Conservation (phyloP, 2,797 vertebrate genomes). For the Mormyrus hasselquistii region DNA sequence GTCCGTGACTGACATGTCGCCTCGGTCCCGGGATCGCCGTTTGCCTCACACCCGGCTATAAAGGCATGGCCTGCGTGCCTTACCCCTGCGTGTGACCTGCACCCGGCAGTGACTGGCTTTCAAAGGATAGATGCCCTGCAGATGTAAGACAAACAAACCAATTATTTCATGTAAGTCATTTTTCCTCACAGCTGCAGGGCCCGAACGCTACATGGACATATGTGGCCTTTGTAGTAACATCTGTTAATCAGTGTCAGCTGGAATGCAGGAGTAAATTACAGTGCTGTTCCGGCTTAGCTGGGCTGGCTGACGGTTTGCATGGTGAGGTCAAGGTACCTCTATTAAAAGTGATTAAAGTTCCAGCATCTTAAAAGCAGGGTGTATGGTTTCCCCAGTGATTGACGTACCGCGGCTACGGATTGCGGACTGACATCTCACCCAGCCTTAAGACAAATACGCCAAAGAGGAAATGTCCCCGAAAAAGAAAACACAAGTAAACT, state of each 20-base stretch:
- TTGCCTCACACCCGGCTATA: neutral
- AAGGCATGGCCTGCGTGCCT: neutral
- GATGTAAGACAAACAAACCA: neutral
- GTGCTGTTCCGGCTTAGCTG: conserved; percentile 39
- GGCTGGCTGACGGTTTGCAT: conserved; percentile 44
- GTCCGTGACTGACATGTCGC: neutral
- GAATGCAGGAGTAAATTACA: conserved; percentile 52
- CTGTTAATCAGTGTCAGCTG: conserved; percentile 56
- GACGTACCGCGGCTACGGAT: conserved; percentile 28
- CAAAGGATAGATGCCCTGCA: neutral
- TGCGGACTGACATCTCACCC: neutral
- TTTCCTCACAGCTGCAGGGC: conserved; percentile 53
- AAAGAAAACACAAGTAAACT: neutral
- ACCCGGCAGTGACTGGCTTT: neutral
- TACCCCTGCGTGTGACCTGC: neutral
- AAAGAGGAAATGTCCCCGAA: neutral
- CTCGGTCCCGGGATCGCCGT: neutral
- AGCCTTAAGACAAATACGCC: neutral
- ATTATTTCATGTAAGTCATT: conserved; percentile 9
- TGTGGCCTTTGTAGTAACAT: conserved; percentile 58
- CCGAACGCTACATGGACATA: conserved; percentile 41
- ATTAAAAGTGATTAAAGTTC: conserved; percentile 49
- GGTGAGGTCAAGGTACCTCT: conserved; percentile 35
- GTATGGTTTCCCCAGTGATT: conserved; percentile 30
- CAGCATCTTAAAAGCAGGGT: conserved; percentile 29